Conservation (phyloP, 2,888 invertebrate genomes). For the Ormyrus rosae region DNA sequence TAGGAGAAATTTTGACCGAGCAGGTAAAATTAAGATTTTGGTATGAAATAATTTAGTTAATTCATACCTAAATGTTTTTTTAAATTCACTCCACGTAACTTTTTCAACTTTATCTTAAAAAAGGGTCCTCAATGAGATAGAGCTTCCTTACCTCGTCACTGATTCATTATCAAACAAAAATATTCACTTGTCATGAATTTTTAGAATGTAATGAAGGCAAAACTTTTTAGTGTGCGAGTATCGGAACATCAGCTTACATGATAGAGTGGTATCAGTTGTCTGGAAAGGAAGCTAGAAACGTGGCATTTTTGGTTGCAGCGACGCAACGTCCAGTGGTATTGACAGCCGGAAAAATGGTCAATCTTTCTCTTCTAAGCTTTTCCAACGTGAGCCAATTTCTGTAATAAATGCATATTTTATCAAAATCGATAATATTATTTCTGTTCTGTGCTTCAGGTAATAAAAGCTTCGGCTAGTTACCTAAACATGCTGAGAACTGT, state of each 20-base stretch:
- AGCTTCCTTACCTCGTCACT: no score
- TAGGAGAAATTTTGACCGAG: conserved; percentile 50
- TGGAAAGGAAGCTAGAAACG: conserved; percentile 52
- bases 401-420: neutral
- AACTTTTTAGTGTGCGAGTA: conserved; percentile 57
- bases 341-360: conserved; percentile 64
- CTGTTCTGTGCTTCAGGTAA: conserved; percentile 32
- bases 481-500: conserved; percentile 53
- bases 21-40: conserved; percentile 13
- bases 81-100: no score
- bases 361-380: conserved; percentile 64
- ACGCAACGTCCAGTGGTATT: conserved; percentile 61
- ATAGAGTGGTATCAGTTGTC: conserved; percentile 64
- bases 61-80: no score
- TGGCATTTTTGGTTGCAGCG: conserved; percentile 61
- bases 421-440: neutral
- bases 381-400: conserved; percentile 60
- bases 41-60: no score
- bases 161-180: neutral
- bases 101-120: no score
- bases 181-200: no score
- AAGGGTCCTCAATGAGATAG: no score
- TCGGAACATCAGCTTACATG: conserved; percentile 63
- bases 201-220: neutral
- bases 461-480: conserved; percentile 54